Conservation (phyloP, 64 coral and sea anemone species). For the Dendrophyllia cribrosa region DNA sequence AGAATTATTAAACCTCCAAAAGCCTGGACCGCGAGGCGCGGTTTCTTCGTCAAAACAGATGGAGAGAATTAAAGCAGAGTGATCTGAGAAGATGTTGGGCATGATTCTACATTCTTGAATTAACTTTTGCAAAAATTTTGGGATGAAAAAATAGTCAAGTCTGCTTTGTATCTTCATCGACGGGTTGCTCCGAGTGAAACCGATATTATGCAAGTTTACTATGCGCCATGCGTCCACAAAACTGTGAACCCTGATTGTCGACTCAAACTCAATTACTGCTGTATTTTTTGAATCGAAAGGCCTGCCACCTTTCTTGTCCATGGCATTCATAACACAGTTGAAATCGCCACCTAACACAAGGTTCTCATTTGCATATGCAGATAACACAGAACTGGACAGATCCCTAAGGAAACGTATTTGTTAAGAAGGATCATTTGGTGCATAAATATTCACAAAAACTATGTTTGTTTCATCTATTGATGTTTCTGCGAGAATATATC, state of each 20-base stretch:
- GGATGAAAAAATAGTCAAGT: not conserved
- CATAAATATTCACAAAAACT: too few species aligned
- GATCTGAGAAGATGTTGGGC: conserved; percentile 5
- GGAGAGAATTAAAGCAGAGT: not conserved
- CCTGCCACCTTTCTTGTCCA: too few species aligned
- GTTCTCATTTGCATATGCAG: not conserved
- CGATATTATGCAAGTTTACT: too few species aligned
- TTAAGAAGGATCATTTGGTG: too few species aligned
- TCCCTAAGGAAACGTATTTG: too few species aligned
- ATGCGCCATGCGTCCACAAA: too few species aligned
- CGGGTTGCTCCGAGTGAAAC: not conserved
- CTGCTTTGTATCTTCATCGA: not conserved
- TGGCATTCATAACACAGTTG: not conserved
- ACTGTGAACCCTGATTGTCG: too few species aligned
- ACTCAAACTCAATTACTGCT: too few species aligned
- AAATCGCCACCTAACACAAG: not conserved
- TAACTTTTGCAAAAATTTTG: not conserved
- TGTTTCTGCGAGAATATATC: too few species aligned
- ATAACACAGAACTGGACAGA: not conserved
- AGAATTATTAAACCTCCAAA: conserved; percentile 12
- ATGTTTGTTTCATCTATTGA: too few species aligned
- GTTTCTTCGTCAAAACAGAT: not conserved
- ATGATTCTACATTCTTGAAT: not conserved
- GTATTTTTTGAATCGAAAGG: too few species aligned
- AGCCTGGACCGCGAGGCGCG: not conserved